A percentile compares a stretch with the other conserved stretches of the same genome.
These are phyloP conservation scores for Zoanthus gigantus DNA, from an alignment of 92 coral and sea anemone genomes.

Conservation along the genomic window DNA sequence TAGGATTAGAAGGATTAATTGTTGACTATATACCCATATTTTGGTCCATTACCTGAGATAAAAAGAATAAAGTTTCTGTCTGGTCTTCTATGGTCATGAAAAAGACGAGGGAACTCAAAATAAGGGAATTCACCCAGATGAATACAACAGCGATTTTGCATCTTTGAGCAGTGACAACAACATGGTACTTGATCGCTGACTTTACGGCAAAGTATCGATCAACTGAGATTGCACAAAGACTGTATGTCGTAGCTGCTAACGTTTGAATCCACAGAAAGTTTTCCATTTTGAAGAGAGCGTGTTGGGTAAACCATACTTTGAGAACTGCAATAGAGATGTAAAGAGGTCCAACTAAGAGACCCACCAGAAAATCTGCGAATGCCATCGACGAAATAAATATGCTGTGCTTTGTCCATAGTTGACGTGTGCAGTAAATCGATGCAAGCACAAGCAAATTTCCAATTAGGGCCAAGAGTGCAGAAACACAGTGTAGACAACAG, in stretches of 20 bases:
- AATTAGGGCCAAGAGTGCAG: constrained; percentile 43
- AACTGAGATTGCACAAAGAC: constrained; percentile 51
- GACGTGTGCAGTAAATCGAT: constrained; percentile 24
- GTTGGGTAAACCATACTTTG: constrained; percentile 34
- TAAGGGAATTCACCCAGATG: constrained; percentile 45
- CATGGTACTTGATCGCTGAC: constrained; percentile 36
- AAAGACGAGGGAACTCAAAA: constrained; percentile 34
- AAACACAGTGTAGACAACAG: constrained; percentile 34
- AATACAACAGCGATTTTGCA: neutral
- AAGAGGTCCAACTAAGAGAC: constrained; percentile 44
- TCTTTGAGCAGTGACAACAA: constrained; percentile 24
- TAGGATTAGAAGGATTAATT: neutral
- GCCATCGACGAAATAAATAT: constrained; percentile 53
- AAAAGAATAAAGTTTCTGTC: constrained; percentile 8
- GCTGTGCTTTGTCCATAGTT: constrained; percentile 39
- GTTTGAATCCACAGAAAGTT: constrained; percentile 65
- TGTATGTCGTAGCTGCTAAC: constrained; percentile 48
- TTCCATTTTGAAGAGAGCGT: constrained; percentile 50
- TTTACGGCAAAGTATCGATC: constrained; percentile 59
- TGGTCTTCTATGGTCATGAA: neutral
- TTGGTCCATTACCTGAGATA: neutral
- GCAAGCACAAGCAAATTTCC: constrained; percentile 28
- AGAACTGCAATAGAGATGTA: constrained; percentile 49
- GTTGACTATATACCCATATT: neutral
- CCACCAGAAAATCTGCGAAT: constrained; percentile 57